Evolutionary conservation across 2,888 invertebrate species (phyloP).

Genomic region (Drosophila macrospina): DNA sequence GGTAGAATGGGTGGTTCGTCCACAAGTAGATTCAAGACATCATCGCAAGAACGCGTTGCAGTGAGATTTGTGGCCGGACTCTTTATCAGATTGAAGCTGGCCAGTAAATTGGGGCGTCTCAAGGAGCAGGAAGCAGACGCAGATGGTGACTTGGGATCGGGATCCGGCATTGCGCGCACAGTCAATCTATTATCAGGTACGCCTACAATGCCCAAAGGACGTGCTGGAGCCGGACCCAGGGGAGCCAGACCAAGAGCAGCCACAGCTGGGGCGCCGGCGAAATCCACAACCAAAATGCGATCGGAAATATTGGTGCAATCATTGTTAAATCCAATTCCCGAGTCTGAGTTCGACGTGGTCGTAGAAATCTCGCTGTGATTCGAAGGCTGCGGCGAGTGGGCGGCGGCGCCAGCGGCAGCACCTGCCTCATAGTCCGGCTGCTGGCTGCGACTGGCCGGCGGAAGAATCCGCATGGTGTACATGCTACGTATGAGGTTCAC

Average conservation of each 20-base stretch:
- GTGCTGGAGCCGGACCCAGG: constrained; percentile 51
- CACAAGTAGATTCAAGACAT: constrained; percentile 86
- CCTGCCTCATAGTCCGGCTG: constrained; percentile 64
- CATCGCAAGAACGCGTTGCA: constrained; percentile 87
- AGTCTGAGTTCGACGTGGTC: constrained; percentile 97
- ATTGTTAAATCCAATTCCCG: constrained; percentile 97
- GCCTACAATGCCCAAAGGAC: constrained; percentile 83
- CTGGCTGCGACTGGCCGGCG: constrained; percentile 81
- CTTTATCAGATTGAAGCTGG: constrained; percentile 86
- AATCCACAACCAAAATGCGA: constrained; percentile 91
- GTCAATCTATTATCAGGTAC: constrained; percentile 86
- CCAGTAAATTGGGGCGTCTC: constrained; percentile 78
- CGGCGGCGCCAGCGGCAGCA: constrained; percentile 78
- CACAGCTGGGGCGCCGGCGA: constrained; percentile 80
- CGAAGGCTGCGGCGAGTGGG: constrained; percentile 94
- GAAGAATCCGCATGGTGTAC: constrained; percentile 88
- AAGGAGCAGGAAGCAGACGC: constrained; percentile 49
- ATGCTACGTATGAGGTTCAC: constrained; percentile 90
- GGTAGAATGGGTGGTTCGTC: constrained; percentile 54
- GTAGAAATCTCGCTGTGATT: constrained; percentile 92
- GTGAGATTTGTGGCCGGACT: constrained; percentile 81
- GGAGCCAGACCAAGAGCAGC: constrained; percentile 37
- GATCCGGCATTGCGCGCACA: constrained; percentile 89
- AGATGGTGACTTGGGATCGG: constrained; percentile 78
- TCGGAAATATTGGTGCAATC: constrained; percentile 94